Evolutionary conservation across 2,113 vertebrate species (phyloP).

Genomic region (Capreolus pygargus): DNA sequence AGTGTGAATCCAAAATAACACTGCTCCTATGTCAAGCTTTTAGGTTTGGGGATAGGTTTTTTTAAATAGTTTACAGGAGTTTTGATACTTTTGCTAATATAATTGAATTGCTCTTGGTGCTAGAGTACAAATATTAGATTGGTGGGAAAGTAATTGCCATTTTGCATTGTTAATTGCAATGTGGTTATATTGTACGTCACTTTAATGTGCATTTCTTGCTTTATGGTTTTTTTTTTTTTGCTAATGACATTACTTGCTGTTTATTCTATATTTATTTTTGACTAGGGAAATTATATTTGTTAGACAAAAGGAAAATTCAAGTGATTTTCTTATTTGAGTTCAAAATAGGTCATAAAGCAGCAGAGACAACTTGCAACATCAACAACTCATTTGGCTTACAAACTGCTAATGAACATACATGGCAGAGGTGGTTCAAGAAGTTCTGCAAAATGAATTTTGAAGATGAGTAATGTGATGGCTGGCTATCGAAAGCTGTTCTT

Average conservation of each 20-base stretch:
- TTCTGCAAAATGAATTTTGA: neutral
- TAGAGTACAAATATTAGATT: neutral
- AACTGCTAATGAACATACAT: neutral
- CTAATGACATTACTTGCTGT: neutral
- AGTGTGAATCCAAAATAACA: neutral
- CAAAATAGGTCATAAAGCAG: neutral
- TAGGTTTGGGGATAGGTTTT: neutral
- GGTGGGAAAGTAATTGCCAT: neutral
- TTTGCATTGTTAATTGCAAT: neutral
- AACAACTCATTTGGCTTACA: neutral
- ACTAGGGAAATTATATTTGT: neutral
- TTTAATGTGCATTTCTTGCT: neutral
- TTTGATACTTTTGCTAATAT: neutral
- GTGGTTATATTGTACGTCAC: neutral
- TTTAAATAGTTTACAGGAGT: neutral
- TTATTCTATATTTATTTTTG: neutral
- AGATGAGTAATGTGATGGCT: neutral
- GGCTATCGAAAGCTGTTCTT: neutral
- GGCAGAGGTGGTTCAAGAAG: neutral
- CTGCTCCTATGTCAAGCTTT: neutral
- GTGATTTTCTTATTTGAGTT: neutral
- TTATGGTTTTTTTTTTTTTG: neutral
- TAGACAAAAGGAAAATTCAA: neutral
- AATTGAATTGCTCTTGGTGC: neutral
- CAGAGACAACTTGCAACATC: neutral